Evolutionary conservation across 2,888 invertebrate genomes (phyloP).

Genomic region (Alentia gelatinosa): DNA sequence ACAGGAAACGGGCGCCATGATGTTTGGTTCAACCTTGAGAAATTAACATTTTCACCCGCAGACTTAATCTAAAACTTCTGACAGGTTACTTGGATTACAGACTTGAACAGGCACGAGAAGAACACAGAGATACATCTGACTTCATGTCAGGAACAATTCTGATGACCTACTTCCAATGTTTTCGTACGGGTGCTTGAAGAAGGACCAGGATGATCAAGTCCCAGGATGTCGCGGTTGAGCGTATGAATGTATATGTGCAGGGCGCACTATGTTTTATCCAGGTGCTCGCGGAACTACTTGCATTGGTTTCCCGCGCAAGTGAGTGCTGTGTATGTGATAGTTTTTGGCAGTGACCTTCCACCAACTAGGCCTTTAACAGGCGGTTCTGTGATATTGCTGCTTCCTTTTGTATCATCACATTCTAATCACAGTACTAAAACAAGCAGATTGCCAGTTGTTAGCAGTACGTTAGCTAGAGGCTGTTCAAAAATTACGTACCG

Average conservation of each 20-base stretch:
- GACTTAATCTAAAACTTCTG: neutral
- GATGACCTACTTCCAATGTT: conserved; percentile 75
- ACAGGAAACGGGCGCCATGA: conserved; percentile 54
- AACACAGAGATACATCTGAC: neutral
- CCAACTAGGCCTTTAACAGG: no score
- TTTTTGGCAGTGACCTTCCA: neutral
- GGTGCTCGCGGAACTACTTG: conserved; percentile 37
- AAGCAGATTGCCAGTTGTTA: no score
- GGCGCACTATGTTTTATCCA: neutral
- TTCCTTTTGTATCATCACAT: no score
- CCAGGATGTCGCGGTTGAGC: conserved; percentile 54
- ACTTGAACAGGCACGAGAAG: neutral
- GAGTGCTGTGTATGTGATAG: neutral
- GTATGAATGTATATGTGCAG: neutral
- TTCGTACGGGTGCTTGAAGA: conserved; percentile 80
- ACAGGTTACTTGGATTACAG: neutral
- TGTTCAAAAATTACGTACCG: no score
- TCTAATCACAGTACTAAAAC: no score
- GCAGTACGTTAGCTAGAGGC: no score
- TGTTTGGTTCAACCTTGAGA: conserved; percentile 40
- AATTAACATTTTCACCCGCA: neutral
- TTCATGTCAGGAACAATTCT: conserved; percentile 34
- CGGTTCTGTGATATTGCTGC: no score
- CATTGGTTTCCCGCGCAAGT: neutral
- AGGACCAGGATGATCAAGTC: conserved; percentile 77